A percentile compares a stretch with the other conserved stretches of the same genome.
Conservation (phyloP, 1,140 invertebrate genomes). For the Plodia interpunctella region DNA sequence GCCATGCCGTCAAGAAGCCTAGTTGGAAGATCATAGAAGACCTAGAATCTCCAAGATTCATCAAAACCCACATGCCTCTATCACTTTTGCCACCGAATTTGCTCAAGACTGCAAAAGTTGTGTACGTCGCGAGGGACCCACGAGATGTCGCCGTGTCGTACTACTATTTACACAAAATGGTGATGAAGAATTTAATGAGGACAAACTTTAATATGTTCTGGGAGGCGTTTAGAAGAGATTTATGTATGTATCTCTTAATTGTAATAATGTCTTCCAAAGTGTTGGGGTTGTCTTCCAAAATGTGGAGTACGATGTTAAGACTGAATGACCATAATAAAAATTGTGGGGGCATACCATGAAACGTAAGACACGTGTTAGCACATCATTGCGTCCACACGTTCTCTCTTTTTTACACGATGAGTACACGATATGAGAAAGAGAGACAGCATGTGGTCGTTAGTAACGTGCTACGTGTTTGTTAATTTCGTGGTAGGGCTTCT, state of each 20-base stretch:
- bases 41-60: conserved; percentile 56
- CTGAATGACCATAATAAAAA: no score
- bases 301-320: no score
- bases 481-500: no score
- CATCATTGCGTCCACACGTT: no score
- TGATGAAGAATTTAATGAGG: conserved; percentile 81
- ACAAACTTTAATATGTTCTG: conserved; percentile 85
- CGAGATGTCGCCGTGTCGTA: conserved; percentile 91
- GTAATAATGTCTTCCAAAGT: no score
- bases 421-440: no score
- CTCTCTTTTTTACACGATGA: no score
- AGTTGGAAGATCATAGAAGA: conserved; percentile 50
- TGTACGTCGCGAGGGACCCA: conserved; percentile 89
- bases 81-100: conserved; percentile 57
- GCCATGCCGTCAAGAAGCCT: conserved; percentile 34
- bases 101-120: conserved; percentile 72
- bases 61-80: conserved; percentile 64
- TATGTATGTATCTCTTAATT: conserved; percentile 76
- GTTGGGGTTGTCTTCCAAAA: no score
- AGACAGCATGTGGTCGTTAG: no score
- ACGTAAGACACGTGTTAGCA: no score
- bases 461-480: no score
- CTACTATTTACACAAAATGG: conserved; percentile 86
- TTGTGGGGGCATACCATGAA: no score
- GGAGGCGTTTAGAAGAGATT: conserved; percentile 84